These are phyloP conservation scores for Drosophila borealis DNA, from an alignment of 2,888 invertebrate species.

Conservation along the genomic window DNA sequence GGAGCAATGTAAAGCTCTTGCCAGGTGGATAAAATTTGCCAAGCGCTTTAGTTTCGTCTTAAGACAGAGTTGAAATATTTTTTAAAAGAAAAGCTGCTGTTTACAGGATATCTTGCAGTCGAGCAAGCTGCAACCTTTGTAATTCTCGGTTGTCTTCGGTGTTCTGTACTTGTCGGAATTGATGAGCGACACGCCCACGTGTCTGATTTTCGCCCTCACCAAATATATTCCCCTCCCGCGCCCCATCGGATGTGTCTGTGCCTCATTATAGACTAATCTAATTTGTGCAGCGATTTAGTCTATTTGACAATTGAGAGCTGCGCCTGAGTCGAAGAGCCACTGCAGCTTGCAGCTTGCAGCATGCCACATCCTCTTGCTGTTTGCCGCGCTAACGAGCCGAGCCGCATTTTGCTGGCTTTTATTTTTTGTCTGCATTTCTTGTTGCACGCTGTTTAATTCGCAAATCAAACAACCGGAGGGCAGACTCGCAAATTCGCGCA, in stretches of 20 bases:
- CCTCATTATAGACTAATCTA: conserved; percentile 61
- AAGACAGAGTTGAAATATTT: no score
- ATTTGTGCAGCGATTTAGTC: conserved; percentile 37
- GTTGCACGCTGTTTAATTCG: conserved; percentile 70
- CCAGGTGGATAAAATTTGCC: no score
- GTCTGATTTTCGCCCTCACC: background rate
- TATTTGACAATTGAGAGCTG: conserved; percentile 49
- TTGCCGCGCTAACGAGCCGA: conserved; percentile 60
- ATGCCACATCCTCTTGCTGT: background rate
- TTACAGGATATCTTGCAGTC: no score
- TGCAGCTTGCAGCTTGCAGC: background rate
- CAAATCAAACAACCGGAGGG: conserved; percentile 78
- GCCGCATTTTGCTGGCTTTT: conserved; percentile 20
- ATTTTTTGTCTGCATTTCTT: conserved; percentile 6
- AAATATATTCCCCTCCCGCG: background rate
- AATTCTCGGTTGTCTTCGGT: background rate
- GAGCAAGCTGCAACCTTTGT: background rate
- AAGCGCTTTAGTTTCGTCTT: no score
- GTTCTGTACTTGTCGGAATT: conserved; percentile 34
- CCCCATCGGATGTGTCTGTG: background rate
- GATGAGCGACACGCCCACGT: conserved; percentile 60
- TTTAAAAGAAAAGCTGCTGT: no score
- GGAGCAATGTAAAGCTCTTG: no score
- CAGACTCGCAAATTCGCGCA: conserved; percentile 69
- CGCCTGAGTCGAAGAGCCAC: background rate